These are phyloP conservation scores for Myotis pilosus DNA, from an alignment of 2,797 vertebrate genomes.

Conservation along the genomic window DNA sequence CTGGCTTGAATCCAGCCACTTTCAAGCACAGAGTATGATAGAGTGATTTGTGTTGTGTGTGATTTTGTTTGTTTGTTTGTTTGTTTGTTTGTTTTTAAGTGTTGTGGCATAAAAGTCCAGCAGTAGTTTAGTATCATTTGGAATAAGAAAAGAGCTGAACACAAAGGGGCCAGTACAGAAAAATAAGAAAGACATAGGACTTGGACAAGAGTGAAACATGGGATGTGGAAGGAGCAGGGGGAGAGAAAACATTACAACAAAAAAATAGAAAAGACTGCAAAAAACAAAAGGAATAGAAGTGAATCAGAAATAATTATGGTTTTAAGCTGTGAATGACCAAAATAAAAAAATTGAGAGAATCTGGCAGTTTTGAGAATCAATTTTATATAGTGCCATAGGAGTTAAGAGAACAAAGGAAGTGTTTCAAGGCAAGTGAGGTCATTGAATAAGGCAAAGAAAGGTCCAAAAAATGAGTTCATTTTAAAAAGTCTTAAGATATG, in stretches of 20 bases:
- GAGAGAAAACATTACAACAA: neutral
- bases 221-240: neutral
- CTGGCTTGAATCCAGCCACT: constrained; percentile 49
- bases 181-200: neutral
- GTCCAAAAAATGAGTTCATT: neutral
- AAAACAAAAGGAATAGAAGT: neutral
- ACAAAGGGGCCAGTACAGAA: constrained; percentile 26
- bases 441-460: neutral
- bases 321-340: constrained; percentile 1
- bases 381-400: neutral
- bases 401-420: constrained; percentile 12
- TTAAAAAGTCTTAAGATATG: neutral
- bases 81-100: neutral
- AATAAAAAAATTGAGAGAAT: constrained; percentile 3
- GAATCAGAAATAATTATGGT: neutral
- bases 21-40: constrained; percentile 37
- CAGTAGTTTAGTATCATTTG: constrained; percentile 30
- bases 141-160: constrained; percentile 32
- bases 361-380: neutral
- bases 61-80: no score
- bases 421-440: neutral
- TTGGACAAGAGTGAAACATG: neutral
- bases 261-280: neutral
- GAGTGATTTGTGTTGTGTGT: neutral
- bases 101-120: neutral